Conservation (phyloP, 2,797 vertebrate species). For the Menidia menidia region DNA sequence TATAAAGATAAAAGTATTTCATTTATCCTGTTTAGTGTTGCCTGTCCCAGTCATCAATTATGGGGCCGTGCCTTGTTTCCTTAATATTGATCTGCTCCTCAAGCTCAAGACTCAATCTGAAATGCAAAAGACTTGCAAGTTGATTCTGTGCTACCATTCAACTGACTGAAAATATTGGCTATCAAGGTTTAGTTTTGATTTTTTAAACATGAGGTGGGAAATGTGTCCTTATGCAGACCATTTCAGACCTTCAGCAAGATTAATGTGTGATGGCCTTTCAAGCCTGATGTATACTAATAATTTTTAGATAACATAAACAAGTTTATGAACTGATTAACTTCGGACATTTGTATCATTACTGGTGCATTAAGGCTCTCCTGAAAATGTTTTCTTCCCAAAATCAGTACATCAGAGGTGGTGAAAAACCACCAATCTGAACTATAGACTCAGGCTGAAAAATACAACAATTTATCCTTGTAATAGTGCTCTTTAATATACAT, state of each 20-base stretch:
- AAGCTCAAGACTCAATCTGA: no score
- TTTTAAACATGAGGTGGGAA: background rate
- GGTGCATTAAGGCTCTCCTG: background rate
- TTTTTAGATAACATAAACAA: background rate
- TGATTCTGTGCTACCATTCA: background rate
- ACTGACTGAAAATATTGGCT: no score
- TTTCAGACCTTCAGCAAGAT: background rate
- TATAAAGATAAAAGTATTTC: no score
- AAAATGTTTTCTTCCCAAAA: slow-evolving; percentile 1
- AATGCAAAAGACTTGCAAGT: background rate
- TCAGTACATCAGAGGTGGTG: background rate
- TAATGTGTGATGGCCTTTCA: background rate
- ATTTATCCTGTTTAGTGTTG: no score
- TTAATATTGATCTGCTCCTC: no score
- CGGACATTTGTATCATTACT: background rate
- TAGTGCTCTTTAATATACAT: slow-evolving; percentile 15
- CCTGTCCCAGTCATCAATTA: no score
- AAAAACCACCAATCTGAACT: slow-evolving; percentile 7
- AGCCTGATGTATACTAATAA: background rate
- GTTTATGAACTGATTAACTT: background rate
- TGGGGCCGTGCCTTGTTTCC: no score
- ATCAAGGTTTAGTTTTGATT: no score
- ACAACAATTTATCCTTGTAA: slow-evolving; percentile 13
- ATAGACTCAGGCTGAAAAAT: background rate
- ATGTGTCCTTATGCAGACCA: background rate